phyloP scores from a whole-genome alignment of 1,140 invertebrate genomes.

The Macrosteles quadrilineatus region DNA sequence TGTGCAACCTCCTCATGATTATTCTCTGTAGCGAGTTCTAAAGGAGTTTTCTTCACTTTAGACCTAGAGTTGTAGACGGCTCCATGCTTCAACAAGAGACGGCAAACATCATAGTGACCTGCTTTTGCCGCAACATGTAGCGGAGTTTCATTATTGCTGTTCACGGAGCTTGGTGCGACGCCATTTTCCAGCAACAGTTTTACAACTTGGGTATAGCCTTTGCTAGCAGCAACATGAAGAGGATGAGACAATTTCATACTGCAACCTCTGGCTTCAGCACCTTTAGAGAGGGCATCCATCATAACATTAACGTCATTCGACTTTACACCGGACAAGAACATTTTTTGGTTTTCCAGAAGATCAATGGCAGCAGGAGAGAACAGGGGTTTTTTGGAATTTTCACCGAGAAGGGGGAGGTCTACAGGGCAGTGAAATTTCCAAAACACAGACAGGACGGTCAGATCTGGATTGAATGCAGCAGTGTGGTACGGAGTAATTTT shows the following conservation, averaged over 20 bases:
- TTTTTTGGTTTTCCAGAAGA: background rate
- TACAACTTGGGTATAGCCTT: background rate
- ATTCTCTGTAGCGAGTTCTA: background rate
- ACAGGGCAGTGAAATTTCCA: background rate
- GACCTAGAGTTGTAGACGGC: background rate
- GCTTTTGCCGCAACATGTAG: background rate
- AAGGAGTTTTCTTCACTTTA: background rate
- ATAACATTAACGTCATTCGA: background rate
- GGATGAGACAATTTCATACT: background rate
- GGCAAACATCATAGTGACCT: background rate
- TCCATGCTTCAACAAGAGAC: background rate
- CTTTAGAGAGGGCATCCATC: background rate
- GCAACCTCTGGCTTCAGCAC: background rate
- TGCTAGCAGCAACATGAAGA: background rate
- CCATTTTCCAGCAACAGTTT: background rate
- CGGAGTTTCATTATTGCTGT: background rate
- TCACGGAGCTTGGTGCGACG: background rate
- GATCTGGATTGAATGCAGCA: background rate
- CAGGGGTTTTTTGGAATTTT: background rate
- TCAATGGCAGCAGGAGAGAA: background rate
- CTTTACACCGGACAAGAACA: background rate
- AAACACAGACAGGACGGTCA: background rate
- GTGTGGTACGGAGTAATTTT: background rate
- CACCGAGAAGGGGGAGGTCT: background rate
- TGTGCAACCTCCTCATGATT: background rate